phyloP scores from a whole-genome alignment of 2,888 invertebrate species.

The Junonia oenone region DNA sequence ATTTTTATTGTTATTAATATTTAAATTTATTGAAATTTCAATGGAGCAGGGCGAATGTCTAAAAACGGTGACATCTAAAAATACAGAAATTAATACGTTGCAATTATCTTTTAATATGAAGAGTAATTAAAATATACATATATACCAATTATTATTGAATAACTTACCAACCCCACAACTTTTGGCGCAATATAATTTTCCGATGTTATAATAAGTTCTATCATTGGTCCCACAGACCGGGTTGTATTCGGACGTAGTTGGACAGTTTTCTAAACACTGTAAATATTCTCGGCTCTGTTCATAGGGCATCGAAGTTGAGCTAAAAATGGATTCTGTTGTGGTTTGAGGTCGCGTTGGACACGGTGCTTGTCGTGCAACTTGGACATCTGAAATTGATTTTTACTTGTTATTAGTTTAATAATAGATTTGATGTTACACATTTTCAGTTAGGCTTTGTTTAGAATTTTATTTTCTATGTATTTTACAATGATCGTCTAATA shows the following conservation, averaged over 20 bases:
- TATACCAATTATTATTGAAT: neutral
- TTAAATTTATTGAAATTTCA: neutral
- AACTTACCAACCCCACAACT: slow-evolving; percentile 37
- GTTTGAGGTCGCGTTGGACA: slow-evolving; percentile 17
- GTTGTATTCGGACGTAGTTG: slow-evolving; percentile 20
- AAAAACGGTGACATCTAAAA: neutral
- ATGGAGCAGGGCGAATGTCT: neutral
- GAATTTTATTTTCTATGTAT: neutral
- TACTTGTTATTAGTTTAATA: neutral
- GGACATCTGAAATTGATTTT: slow-evolving; percentile 23
- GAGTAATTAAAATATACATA: no score
- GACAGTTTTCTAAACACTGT: slow-evolving; percentile 20
- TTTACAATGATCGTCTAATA: neutral
- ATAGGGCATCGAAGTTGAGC: neutral
- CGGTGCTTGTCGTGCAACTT: slow-evolving; percentile 13
- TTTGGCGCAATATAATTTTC: slow-evolving; percentile 29
- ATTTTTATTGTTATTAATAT: neutral
- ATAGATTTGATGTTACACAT: neutral
- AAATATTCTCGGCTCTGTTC: slow-evolving; percentile 1
- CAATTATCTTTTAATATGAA: no score
- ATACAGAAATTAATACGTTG: no score
- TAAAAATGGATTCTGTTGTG: neutral
- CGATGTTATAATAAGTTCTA: slow-evolving; percentile 32
- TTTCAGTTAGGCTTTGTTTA: no score
- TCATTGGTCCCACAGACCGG: slow-evolving; percentile 33